A percentile compares a stretch with the other conserved stretches of the same genome.
Conservation (phyloP, 2,888 invertebrate species). For the Lithophane ornitopus region DNA sequence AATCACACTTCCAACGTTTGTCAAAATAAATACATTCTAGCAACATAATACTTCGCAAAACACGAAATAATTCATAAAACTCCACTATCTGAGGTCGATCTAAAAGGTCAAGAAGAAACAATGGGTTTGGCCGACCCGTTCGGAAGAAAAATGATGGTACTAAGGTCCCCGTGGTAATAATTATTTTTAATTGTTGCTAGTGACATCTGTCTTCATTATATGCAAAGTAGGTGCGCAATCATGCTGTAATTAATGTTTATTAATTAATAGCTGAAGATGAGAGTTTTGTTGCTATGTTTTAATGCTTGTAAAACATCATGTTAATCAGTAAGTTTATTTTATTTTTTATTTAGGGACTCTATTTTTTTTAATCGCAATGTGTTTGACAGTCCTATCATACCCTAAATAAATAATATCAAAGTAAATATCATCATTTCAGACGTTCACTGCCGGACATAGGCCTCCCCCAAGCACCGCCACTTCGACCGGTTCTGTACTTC, state of each 20-base stretch:
- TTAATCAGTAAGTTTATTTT: neutral
- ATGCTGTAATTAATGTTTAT: conserved; percentile 59
- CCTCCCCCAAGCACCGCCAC: too few relatives aligned
- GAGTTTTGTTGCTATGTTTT: conserved; percentile 25
- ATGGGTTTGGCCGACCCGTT: conserved; percentile 54
- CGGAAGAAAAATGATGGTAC: conserved; percentile 48
- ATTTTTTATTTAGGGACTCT: too few relatives aligned
- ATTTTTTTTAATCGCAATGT: too few relatives aligned
- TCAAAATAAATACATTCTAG: conserved; percentile 60
- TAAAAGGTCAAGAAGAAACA: conserved; percentile 62
- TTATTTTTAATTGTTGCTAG: conserved; percentile 57
- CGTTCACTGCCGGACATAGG: too few relatives aligned
- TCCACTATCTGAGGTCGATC: conserved; percentile 61
- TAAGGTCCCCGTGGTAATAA: conserved; percentile 31
- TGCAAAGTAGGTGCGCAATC: conserved; percentile 66
- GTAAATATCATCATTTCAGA: too few relatives aligned
- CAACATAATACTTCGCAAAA: conserved; percentile 60
- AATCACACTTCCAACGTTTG: conserved; percentile 62
- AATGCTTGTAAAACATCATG: neutral
- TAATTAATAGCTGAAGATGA: conserved; percentile 53
- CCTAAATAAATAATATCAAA: too few relatives aligned
- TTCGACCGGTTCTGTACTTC: too few relatives aligned
- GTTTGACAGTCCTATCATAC: too few relatives aligned
- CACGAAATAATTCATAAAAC: conserved; percentile 64
- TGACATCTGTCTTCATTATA: conserved; percentile 71